These are phyloP conservation scores for Octodon degus DNA, from an alignment of 2,113 vertebrate genomes.

Conservation along the genomic window DNA sequence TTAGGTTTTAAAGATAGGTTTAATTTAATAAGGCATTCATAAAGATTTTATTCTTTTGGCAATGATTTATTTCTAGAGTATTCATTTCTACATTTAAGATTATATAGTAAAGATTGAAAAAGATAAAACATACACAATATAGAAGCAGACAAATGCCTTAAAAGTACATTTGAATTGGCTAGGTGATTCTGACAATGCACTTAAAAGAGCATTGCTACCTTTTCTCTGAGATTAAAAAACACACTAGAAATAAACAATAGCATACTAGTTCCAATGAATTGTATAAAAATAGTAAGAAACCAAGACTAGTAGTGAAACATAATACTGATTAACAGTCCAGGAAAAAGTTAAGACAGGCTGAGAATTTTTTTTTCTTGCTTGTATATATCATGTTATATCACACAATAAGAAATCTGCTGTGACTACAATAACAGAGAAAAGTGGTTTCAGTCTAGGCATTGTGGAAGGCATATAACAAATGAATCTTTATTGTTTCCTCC, in stretches of 20 bases:
- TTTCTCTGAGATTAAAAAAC: conserved; percentile 65
- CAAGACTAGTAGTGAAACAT: conserved; percentile 63
- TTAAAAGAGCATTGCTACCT: not conserved
- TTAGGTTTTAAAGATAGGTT: not conserved
- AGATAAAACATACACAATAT: not conserved
- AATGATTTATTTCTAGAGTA: conserved; percentile 33
- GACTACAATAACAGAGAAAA: conserved; percentile 63
- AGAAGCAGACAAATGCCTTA: conserved; percentile 34
- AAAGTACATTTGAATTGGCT: conserved; percentile 53
- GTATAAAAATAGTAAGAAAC: conserved; percentile 66
- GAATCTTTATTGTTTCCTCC: conserved; percentile 43
- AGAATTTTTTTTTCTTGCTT: conserved; percentile 44
- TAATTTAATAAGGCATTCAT: conserved; percentile 48
- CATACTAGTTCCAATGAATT: conserved; percentile 39
- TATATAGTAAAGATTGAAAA: conserved; percentile 27
- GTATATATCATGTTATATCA: conserved; percentile 49
- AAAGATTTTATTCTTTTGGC: conserved; percentile 19
- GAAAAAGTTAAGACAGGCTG: conserved; percentile 60
- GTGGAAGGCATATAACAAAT: conserved; percentile 66
- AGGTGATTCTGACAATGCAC: conserved; percentile 37
- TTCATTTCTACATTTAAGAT: conserved; percentile 25
- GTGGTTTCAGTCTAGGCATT: conserved; percentile 54
- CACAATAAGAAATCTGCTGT: conserved; percentile 65
- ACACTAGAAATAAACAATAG: conserved; percentile 46
- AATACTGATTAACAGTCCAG: conserved; percentile 14